Evolutionary conservation across 2,113 vertebrate species (phyloP).

Genomic region (Nerophis ophidion): DNA sequence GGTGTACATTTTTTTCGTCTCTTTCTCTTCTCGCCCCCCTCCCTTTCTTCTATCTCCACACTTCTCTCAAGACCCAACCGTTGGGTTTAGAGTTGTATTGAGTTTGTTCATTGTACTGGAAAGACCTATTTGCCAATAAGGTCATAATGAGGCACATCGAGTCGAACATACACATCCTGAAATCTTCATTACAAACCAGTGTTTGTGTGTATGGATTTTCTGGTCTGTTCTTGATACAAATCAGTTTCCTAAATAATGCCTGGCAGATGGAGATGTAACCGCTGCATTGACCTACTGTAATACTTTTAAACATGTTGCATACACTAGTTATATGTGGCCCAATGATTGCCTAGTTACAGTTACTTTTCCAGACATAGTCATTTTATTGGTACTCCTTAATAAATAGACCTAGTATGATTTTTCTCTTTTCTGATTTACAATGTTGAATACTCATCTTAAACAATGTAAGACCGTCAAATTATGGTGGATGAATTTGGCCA

Average conservation of each 20-base stretch:
- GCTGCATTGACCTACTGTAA: not conserved
- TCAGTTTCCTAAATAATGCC: constrained; percentile 42
- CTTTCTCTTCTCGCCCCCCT: constrained; percentile 20
- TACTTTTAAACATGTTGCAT: too few relatives aligned
- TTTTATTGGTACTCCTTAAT: too few relatives aligned
- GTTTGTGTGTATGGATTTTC: constrained; percentile 14
- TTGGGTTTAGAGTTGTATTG: constrained; percentile 64
- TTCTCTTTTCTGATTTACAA: too few relatives aligned
- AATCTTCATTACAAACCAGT: constrained; percentile 46
- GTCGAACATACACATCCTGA: constrained; percentile 58
- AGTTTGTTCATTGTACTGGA: constrained; percentile 63
- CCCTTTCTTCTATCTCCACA: constrained; percentile 19
- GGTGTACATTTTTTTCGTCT: constrained; percentile 19
- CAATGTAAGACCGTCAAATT: too few relatives aligned
- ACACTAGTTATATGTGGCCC: too few relatives aligned
- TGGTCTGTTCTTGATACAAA: constrained; percentile 29
- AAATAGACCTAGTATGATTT: too few relatives aligned
- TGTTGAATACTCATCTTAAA: too few relatives aligned
- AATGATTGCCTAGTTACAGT: too few relatives aligned
- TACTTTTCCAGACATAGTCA: too few relatives aligned
- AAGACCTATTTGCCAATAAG: constrained; percentile 58
- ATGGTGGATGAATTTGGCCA: too few relatives aligned
- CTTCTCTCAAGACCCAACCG: constrained; percentile 43
- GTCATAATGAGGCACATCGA: constrained; percentile 51
- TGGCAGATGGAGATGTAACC: constrained; percentile 24